phyloP scores from a whole-genome alignment of 1,140 invertebrate genomes.

The Paracyclopina nana region DNA sequence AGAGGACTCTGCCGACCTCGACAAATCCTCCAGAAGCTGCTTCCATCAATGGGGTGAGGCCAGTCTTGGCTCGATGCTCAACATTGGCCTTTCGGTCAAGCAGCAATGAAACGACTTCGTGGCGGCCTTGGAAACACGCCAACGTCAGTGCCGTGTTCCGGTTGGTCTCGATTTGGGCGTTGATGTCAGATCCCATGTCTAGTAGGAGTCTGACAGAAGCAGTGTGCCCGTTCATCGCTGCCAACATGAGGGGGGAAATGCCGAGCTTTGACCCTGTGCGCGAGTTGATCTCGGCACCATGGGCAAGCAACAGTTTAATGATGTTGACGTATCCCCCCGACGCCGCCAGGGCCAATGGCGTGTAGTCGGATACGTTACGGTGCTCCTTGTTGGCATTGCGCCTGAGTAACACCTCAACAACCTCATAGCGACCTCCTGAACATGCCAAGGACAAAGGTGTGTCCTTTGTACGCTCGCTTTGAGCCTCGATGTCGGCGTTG shows the following conservation, averaged over 20 bases:
- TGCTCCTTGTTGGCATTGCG: conserved; percentile 92
- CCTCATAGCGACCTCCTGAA: conserved; percentile 85
- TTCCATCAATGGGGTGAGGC: conserved; percentile 95
- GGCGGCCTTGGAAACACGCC: conserved; percentile 96
- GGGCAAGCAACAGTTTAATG: conserved; percentile 66
- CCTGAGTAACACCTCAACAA: conserved; percentile 20
- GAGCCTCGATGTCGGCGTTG: conserved; percentile 86
- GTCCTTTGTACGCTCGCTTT: conserved; percentile 95
- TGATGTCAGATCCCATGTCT: conserved; percentile 97
- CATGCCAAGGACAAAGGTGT: conserved; percentile 92
- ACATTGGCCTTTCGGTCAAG: conserved; percentile 94
- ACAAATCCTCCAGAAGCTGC: conserved; percentile 97
- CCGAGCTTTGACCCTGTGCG: conserved; percentile 88
- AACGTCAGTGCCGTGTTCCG: conserved; percentile 93
- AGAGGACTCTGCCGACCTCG: conserved; percentile 81
- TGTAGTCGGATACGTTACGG: conserved; percentile 97
- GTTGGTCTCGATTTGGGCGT: conserved; percentile 99
- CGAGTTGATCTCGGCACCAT: conserved; percentile 95
- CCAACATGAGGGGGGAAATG: conserved; percentile 95
- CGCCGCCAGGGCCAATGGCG: conserved; percentile 86
- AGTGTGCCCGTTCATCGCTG: conserved; percentile 98
- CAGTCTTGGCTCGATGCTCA: conserved; percentile 96
- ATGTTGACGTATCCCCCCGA: conserved; percentile 98
- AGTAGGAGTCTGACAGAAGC: conserved; percentile 53
- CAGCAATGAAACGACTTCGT: conserved; percentile 88